Base-by-base conservation (phyloP, 2,888 invertebrate genomes). In the Cataglyphis rosenhaueri region DNA sequence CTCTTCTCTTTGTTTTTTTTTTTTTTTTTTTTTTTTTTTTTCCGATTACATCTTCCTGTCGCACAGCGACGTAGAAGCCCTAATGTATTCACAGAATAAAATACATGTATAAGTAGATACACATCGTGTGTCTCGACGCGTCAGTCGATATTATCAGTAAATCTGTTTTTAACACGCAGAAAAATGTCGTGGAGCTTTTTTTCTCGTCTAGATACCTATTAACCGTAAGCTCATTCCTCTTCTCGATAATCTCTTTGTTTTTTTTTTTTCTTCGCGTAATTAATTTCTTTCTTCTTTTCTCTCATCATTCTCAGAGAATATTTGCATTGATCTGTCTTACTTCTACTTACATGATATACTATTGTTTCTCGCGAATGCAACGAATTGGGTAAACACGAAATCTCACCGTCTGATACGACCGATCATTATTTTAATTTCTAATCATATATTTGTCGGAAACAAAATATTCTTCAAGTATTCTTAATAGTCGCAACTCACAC, bases 41-140 rank as follows among this genome's bases (percentile, higher is more conserved):
- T 15, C n/a, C 38, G 74, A 65, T 81, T 78, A 85, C 66, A 87
- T 82, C 85, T 89, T 89, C 87, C 79, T 86, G 86, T 89, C 89
- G 89, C 89, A 89, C 89, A 89, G 89, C 89, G 87, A 89, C 86
- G 82, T 75, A 89, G 90, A 90, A 89, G 87, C 76, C 57, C 86
- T 86, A 90, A 84, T 82, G 84, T 90, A 90, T 89, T 89, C 90
- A 87, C 86, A 89, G 89, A 89, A 89, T 89, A 89, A 89, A 90
- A 84, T 90, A 89, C 87, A 87, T 73, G 86, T 90, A 90, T 85
- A 90, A 78, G 70, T 88, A 89, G 86, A 89, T 86, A 89, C 87
- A 87, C 86, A 89, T 88, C 86, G 89, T 87, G 87, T 68, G 87
- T 68, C 74, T 90, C 85, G 89, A 89, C 87, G 81, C 70, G 83